Base-by-base conservation (phyloP, 2,797 vertebrate species). In the Scomberomorus guttatus region DNA sequence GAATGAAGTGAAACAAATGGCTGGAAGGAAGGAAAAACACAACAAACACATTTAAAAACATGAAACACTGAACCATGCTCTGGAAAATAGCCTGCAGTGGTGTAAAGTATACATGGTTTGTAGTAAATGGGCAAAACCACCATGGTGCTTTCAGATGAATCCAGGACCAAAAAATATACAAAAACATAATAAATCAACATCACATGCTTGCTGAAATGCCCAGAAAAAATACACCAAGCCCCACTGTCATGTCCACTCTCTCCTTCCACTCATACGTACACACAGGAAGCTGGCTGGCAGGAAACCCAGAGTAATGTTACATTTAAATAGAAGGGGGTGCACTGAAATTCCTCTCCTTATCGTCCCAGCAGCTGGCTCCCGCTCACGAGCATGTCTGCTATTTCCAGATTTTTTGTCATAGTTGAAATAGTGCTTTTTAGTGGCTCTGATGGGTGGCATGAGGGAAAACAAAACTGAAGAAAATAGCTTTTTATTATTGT, bases 251-350 rank as follows among this genome's bases (percentile, higher is more conserved):
- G 56, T 74, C 44, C 39, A 54, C 48, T 63, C 27, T 62, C 66
- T 59, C 37, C 25, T 32, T 64, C 37, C 34, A 58, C 44, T 22
- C 32, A 70, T 32, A 72, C 18, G 56, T 24, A 54, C 60, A 54
- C 80, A 85, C 82, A 90, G 90, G 91, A 92, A 90, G 68, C 77
- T 32, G 77, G 77, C 81, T 83, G 81, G 82, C 85, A 93, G 89
- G 89, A 92, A 91, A 86, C 79, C 77, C 74, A 68, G 82, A 84
- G 79, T 88, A 77, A 82, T 79, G 87, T 89, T 91, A 85, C 82
- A 63, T 80, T 79, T 70, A 80, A 63, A 60, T 75, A 63, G 77
- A 67, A 69, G 76, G 80, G 79, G 83, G 73, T 64, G 70, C 69
- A 58, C 80, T 60, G 52, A 76, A 75, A 90, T 90, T 90, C 87